phyloP scores from a whole-genome alignment of 2,888 invertebrate genomes.

The Steinernema carpocapsae region DNA sequence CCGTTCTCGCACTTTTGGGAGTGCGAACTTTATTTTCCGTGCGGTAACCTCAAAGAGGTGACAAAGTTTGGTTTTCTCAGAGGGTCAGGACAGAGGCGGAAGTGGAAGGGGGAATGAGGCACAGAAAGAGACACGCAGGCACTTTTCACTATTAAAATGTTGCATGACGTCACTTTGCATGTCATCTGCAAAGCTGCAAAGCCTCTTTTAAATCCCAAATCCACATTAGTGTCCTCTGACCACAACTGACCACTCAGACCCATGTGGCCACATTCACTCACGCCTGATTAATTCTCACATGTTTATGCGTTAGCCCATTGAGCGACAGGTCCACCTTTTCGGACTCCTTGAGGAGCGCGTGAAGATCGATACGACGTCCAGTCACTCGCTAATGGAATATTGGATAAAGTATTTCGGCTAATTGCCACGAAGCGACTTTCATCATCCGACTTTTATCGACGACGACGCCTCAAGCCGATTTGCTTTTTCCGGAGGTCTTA shows the following conservation, averaged over 20 bases:
- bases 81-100: no score
- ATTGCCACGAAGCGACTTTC: background rate
- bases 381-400: constrained; percentile 30
- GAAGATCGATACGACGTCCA: constrained; percentile 22
- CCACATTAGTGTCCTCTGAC: no score
- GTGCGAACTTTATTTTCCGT: background rate
- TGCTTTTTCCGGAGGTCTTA: constrained; percentile 20
- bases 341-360: background rate
- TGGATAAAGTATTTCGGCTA: constrained; percentile 30
- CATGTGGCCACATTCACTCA: background rate
- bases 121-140: background rate
- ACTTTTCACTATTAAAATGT: no score
- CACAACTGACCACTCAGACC: constrained; percentile 18
- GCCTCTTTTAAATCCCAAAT: no score
- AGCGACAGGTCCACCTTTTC: constrained; percentile 8
- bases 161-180: no score
- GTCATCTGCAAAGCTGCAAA: no score
- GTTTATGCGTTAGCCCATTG: constrained; percentile 1
- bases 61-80: constrained; percentile 27
- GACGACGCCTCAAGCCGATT: constrained; percentile 32
- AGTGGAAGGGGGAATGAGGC: background rate
- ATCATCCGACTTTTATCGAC: background rate
- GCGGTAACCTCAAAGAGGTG: background rate
- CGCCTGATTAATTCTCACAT: constrained; percentile 7
- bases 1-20: background rate